Evolutionary conservation across 2,797 vertebrate species (phyloP).

Genomic region (Pipistrellus pygmaeus): DNA sequence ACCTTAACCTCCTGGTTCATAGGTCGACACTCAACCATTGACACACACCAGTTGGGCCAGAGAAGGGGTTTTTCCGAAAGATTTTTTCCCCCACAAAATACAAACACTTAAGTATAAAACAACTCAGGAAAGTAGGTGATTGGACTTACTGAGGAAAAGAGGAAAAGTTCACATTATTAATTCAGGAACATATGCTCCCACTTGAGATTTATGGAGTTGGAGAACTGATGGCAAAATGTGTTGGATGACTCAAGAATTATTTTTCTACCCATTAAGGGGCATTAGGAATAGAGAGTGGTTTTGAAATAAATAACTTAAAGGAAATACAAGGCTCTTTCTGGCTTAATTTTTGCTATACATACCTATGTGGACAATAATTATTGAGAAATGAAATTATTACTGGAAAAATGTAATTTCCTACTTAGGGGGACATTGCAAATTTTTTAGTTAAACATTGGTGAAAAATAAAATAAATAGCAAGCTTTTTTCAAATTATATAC

Average conservation of each 20-base stretch:
- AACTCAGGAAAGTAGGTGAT: neutral
- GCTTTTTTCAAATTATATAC: neutral
- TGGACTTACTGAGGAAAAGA: neutral
- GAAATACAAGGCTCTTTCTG: neutral
- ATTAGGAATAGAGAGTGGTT: neutral
- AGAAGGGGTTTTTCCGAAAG: neutral
- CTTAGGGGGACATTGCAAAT: neutral
- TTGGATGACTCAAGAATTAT: neutral
- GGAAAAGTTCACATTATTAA: neutral
- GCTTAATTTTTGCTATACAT: conserved; percentile 17
- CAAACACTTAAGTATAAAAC: neutral
- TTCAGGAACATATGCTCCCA: neutral
- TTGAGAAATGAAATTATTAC: conserved; percentile 45
- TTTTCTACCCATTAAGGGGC: neutral
- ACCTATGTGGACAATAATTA: neutral
- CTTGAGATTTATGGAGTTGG: neutral
- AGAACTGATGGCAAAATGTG: neutral
- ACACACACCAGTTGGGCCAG: too few relatives aligned
- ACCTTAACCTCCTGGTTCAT: too few relatives aligned
- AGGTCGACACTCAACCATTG: too few relatives aligned
- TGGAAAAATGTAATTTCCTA: neutral
- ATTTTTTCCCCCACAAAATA: neutral
- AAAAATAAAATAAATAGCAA: conserved; percentile 23
- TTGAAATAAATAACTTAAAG: conserved; percentile 17
- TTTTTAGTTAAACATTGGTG: neutral